A percentile compares a stretch with the other conserved stretches of the same genome.
Evolutionary conservation across 30 jellyfish, hydroid and myxozoan species (phyloP).

Genomic region (Cassiopea andromeda): DNA sequence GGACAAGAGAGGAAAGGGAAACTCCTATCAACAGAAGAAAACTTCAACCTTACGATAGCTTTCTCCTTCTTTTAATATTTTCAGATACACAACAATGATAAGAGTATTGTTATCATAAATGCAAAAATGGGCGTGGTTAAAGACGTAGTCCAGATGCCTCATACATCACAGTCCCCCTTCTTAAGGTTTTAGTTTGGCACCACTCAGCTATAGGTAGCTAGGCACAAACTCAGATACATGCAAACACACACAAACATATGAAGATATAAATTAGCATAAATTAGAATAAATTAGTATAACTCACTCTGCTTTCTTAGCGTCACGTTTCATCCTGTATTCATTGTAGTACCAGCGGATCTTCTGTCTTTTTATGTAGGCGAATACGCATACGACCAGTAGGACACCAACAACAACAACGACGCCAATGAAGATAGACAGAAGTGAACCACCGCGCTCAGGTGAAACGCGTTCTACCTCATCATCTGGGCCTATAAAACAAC

Average conservation of each 20-base stretch:
- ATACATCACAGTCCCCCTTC: no score
- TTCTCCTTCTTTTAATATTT: no score
- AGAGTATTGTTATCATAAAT: no score
- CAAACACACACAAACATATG: background rate
- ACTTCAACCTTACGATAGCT: no score
- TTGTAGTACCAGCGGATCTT: constrained; percentile 22
- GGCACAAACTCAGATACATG: no score
- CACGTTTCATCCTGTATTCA: constrained; percentile 65
- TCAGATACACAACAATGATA: no score
- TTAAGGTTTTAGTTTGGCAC: no score
- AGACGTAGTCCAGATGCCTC: no score
- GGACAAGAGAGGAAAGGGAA: no score
- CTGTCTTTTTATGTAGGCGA: constrained; percentile 66
- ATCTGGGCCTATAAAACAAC: background rate
- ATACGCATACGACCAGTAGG: constrained; percentile 39
- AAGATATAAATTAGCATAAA: background rate
- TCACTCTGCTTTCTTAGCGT: constrained; percentile 80
- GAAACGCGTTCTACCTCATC: background rate
- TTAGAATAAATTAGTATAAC: background rate
- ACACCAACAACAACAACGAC: constrained; percentile 44
- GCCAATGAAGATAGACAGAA: background rate
- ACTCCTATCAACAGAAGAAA: no score
- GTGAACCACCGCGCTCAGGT: background rate
- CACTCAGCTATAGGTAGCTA: no score
- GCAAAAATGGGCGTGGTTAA: no score